Base-by-base conservation (phyloP, 2,797 vertebrate genomes). In the Hozukius guyotensis region DNA sequence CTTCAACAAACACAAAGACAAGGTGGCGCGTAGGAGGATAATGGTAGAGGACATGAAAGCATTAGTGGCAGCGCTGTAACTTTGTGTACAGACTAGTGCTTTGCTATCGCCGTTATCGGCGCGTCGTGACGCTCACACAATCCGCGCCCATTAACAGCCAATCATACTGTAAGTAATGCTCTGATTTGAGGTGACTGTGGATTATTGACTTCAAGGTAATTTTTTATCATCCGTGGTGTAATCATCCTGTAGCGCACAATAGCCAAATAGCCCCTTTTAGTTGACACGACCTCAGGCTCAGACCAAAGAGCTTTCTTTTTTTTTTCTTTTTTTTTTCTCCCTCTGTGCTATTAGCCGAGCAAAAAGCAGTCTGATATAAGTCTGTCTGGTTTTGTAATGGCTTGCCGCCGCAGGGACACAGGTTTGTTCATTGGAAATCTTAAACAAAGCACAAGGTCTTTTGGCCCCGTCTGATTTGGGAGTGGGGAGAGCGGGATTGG, bases 371-470 rank as follows among this genome's bases (percentile, higher is more conserved):
- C 83, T 85, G 73, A 91, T 92, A 86, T 77, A 71, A 87, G 73
- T 88, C 83, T 81, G 89, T 90, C 90, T 90, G 87, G 70, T 81
- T 92, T 89, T 72, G 82, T 91, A 89, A 94, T 93, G 81, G 87
- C 77, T 87, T 81, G 78, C 84, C 25, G 46, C 78, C 86, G 84
- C 83, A 77, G 88, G 81, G 90, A 91, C 91, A 92, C 69, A 64
- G 81, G 74, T 92, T 92, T 92, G 85, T 89, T 95, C 89, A 91
- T 92, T 94, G 86, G 90, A 90, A 89, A 94, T 85, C 88, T 93
- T 94, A 92, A 93, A 94, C 92, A 90, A 94, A 93, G 82, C 89
- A 74, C 84, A 89, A 88, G 88, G 92, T 94, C 84, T 89, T 93
- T 94, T 92, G 91, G 89, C 81, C 88, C 82, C 42, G 75, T 92